These are phyloP conservation scores for Chamaea fasciata DNA, from an alignment of 2,113 vertebrate species.

Conservation along the genomic window DNA sequence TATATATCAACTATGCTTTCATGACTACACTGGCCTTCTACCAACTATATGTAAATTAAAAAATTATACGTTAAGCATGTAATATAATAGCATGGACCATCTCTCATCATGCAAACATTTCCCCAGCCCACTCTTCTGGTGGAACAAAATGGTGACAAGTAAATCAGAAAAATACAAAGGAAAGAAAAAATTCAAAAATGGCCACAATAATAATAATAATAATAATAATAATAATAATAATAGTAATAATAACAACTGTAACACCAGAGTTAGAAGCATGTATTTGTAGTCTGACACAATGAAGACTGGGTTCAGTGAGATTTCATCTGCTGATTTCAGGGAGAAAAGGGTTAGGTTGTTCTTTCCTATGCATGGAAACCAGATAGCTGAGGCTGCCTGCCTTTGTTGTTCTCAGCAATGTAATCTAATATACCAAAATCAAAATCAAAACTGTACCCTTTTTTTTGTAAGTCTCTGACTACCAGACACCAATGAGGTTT, in stretches of 20 bases:
- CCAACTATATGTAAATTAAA: not conserved
- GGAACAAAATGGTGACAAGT: not conserved
- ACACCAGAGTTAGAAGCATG: not conserved
- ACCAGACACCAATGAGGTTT: not conserved
- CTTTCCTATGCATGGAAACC: slow-evolving; percentile 1
- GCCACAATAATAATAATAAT: not conserved
- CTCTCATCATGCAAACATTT: not conserved
- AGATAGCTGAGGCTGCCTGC: not conserved
- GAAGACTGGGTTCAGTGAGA: not conserved
- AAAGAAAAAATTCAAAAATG: not conserved
- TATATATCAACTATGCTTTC: not conserved
- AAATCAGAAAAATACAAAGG: not conserved
- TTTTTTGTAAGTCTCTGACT: not conserved
- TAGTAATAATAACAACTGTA: too few species aligned
- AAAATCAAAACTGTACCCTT: not conserved
- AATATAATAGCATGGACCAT: not conserved
- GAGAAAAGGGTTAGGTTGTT: not conserved
- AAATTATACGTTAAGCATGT: not conserved
- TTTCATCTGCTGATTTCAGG: not conserved
- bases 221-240: too few species aligned
- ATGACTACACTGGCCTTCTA: not conserved
- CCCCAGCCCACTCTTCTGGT: not conserved
- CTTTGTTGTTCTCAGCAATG: not conserved
- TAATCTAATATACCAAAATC: slow-evolving; percentile 1
- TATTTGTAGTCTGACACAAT: not conserved